Base-by-base conservation (phyloP, 2,888 invertebrate species). In the Autographa pulchrina region DNA sequence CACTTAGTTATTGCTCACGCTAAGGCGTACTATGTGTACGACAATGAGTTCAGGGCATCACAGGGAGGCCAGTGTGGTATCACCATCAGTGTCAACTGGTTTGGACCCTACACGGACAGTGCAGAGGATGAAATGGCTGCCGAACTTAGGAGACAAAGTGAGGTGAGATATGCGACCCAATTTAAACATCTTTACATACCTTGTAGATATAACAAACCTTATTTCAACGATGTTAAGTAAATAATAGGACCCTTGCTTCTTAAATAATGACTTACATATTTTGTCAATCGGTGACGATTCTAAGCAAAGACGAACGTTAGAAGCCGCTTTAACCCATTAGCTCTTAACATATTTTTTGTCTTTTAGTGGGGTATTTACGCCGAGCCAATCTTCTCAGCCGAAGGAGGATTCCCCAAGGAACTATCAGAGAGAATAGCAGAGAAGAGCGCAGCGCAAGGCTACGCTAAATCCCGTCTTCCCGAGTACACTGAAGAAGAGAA, bases 1-100 rank as follows among this genome's bases (percentile, higher is more conserved):
- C 87, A 93, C 18, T 89, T 96, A 20, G 84, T 96, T 0, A 68
- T 93, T 11, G 96, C 97, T 0, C 97, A 97, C 84, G 95, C 95
- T 43, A 88, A 85, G n/a, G 92, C 92, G 0, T 96, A 94, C 82
- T 88, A 89, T 1, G 81, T 91, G 5, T 96, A 95, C 62, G 86
- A 87, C 35, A 85, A 89, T 7, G 89, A 92, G 2, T 94, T 90
- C 75, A 91, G 86, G 41, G 63, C 83, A 0, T 72, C 78, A 0
- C 88, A 90, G 62, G 76, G 79, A 5, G 91, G 91, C 0, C 69
- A 78, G 6, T 86, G 85, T 31, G 91, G 91, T 31, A 89, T 91
- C 6, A 87, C 89, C 0, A 79, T 88, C 8, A 86, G 85, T 56
- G 82, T 88, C 0, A 78, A 80, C 41, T 89, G 88, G 86, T 87